Evolutionary conservation across 2,113 vertebrate genomes (phyloP).

Genomic region (Anolis carolinensis): DNA sequence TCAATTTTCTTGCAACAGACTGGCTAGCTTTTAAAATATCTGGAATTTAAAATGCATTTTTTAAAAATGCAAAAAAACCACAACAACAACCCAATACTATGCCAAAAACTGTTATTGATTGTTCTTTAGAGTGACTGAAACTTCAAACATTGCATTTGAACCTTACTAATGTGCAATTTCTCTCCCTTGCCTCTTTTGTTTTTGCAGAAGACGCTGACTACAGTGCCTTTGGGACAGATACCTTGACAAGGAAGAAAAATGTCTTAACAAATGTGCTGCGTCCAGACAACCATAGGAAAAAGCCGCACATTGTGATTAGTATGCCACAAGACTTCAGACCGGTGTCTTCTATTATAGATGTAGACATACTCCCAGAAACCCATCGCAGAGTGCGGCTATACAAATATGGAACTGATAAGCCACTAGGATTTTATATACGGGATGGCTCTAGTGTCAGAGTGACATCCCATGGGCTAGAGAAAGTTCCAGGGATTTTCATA

Average conservation of each 20-base stretch:
- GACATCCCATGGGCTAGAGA: slow-evolving; percentile 92
- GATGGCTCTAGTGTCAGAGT: slow-evolving; percentile 95
- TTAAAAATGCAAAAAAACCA: background rate
- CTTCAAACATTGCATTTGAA: background rate
- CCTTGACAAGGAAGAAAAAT: slow-evolving; percentile 90
- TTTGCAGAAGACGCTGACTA: slow-evolving; percentile 95
- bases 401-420: slow-evolving; percentile 95
- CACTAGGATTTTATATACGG: slow-evolving; percentile 95
- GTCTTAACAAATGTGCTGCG: slow-evolving; percentile 89
- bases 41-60: no score
- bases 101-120: background rate
- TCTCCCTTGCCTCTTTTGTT: slow-evolving; percentile 34
- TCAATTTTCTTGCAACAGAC: background rate
- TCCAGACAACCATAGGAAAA: slow-evolving; percentile 87
- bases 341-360: slow-evolving; percentile 96
- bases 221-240: slow-evolving; percentile 90
- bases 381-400: slow-evolving; percentile 94
- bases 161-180: slow-evolving; percentile 34
- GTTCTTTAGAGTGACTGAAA: background rate
- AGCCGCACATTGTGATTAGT: slow-evolving; percentile 91
- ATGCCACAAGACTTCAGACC: slow-evolving; percentile 96
- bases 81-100: background rate
- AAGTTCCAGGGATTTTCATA: slow-evolving; percentile 93
- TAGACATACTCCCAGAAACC: slow-evolving; percentile 95
- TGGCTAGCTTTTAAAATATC: background rate